Evolutionary conservation across 2,888 invertebrate species (phyloP).

Genomic region (Arctia plantaginis): DNA sequence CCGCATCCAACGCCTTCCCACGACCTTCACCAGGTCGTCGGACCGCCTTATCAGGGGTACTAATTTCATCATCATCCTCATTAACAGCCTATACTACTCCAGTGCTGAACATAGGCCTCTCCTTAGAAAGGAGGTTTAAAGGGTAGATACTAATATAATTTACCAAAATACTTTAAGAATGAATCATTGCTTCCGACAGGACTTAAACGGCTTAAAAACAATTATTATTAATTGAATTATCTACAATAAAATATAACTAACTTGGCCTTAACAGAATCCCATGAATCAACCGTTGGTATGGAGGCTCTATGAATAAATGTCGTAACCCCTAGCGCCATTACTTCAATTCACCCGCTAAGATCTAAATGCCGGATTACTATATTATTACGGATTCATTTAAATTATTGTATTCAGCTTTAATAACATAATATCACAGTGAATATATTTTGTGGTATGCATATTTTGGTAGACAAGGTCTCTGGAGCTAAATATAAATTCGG

Average conservation of each 20-base stretch:
- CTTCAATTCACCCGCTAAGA: constrained; percentile 48
- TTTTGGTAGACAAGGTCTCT: background rate
- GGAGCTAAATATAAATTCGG: background rate
- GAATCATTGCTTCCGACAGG: too few relatives aligned
- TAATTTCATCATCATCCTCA: too few relatives aligned
- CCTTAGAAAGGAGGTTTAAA: too few relatives aligned
- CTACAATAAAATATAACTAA: background rate
- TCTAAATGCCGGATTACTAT: constrained; percentile 48
- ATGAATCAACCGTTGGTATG: constrained; percentile 56
- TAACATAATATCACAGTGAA: background rate
- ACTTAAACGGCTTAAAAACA: too few relatives aligned
- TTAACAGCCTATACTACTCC: too few relatives aligned
- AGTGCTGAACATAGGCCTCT: too few relatives aligned
- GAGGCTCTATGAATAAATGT: constrained; percentile 55
- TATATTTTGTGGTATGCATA: background rate
- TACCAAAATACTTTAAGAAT: too few relatives aligned
- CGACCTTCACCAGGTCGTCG: too few relatives aligned
- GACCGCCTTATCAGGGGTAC: too few relatives aligned
- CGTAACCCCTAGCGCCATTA: constrained; percentile 56
- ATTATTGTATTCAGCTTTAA: constrained; percentile 14
- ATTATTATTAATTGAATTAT: background rate
- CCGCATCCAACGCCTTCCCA: too few relatives aligned
- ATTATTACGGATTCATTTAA: constrained; percentile 35
- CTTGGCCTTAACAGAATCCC: constrained; percentile 48
- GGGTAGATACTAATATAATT: too few relatives aligned